phyloP scores from a whole-genome alignment of 2,888 invertebrate genomes.

The Sarcophaga variegata region DNA sequence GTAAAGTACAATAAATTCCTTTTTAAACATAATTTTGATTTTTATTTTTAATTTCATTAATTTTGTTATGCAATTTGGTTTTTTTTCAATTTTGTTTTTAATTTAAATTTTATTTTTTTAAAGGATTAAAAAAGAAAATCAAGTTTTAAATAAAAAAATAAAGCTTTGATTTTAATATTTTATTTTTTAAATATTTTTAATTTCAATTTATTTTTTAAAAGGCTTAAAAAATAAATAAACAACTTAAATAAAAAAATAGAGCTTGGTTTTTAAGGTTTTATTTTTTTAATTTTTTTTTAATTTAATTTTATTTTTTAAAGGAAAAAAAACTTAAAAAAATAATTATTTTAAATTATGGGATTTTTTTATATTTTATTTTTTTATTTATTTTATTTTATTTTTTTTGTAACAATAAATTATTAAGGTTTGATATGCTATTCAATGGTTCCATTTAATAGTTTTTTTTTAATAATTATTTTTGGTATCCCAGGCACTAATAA shows the following conservation, averaged over 20 bases:
- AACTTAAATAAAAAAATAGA: slow-evolving; percentile 26
- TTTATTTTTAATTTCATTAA: slow-evolving; percentile 24
- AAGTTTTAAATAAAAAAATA: slow-evolving; percentile 37
- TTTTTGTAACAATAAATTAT: slow-evolving; percentile 5
- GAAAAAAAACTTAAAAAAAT: too few species aligned
- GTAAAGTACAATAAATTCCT: slow-evolving; percentile 59
- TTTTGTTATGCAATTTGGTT: background rate
- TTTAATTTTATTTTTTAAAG: slow-evolving; percentile 5
- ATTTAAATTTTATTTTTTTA: slow-evolving; percentile 18
- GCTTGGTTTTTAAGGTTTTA: slow-evolving; percentile 10
- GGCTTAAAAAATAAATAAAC: too few species aligned
- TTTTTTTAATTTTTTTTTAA: background rate
- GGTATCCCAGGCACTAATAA: slow-evolving; percentile 63
- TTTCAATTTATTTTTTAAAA: slow-evolving; percentile 20
- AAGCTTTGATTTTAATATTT: slow-evolving; percentile 41
- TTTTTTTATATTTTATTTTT: slow-evolving; percentile 48
- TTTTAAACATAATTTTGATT: slow-evolving; percentile 61
- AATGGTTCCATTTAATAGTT: slow-evolving; percentile 65
- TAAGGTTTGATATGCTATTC: slow-evolving; percentile 69
- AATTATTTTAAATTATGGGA: too few species aligned
- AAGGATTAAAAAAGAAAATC: slow-evolving; percentile 42
- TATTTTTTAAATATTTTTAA: background rate
- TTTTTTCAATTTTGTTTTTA: background rate
- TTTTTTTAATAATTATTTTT: slow-evolving; percentile 21
- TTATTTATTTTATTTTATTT: slow-evolving; percentile 3